Base-by-base conservation (phyloP, 2,888 invertebrate genomes). In the Philonicus albiceps region DNA sequence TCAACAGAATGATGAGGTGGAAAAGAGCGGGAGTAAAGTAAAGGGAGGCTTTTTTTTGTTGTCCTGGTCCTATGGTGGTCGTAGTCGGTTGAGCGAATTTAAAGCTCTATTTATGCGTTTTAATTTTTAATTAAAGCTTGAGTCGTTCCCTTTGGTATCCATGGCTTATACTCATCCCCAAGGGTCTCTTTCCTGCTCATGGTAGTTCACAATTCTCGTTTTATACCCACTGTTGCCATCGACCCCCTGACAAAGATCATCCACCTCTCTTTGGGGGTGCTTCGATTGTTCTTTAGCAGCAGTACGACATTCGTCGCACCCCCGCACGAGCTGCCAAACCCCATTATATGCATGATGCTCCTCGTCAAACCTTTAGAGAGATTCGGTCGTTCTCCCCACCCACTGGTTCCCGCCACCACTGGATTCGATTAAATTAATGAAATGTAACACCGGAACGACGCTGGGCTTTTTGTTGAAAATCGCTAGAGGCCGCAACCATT, bases 101-200 rank as follows among this genome's bases (percentile, higher is more conserved):
- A 80, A 80, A 80, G 53, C 80, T 80, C 53, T 80, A 80, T 80
- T 80, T 80, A 53, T 80, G 80, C 80, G 80, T 80, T 80, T 76
- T 80, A 80, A 80, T 80, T 80, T 80, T 80, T 80, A 80, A 80
- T 80, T 80, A 80, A 80, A 80, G 37, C 40, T 64, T 64, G 11
- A 34, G 40, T 11, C 19, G 34, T 43, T 37, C 40, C 76, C 75
- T 43, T 34, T 22, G 64, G 64, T 64, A 64, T 64, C 64, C 64
- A 64, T 64, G 64, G 64, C 64, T 64, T 11, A 64, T 11, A 64
- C 27, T 27, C 64, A 8, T 27, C 8, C 64, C 64, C 2, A 64
- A 22, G 64, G 64, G 64, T 64, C 27, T 22, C 3, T 4, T 27
- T 64, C 7, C 49, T 64, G 11, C 40, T 13, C 13, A 13, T 13